These are phyloP conservation scores for Poeciliopsis presidionis DNA, from an alignment of 2,797 vertebrate genomes.

Conservation along the genomic window DNA sequence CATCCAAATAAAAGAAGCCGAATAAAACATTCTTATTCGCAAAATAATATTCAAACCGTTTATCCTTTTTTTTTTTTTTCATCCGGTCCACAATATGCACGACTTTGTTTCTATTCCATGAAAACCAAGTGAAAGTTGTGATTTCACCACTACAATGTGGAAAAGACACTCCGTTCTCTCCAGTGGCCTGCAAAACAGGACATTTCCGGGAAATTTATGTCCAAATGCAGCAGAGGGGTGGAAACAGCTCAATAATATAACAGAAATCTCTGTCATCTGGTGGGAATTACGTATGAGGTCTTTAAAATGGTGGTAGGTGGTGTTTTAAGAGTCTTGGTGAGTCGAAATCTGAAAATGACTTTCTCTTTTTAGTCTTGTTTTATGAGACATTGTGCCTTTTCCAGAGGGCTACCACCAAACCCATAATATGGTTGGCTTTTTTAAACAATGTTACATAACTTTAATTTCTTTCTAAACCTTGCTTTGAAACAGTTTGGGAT, in stretches of 20 bases:
- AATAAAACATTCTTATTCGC: neutral
- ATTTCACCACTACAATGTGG: neutral
- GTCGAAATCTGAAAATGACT: conserved; percentile 73
- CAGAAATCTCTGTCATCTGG: conserved; percentile 67
- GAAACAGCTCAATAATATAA: conserved; percentile 75
- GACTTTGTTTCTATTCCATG: neutral
- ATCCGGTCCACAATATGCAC: neutral
- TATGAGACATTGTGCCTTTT: conserved; percentile 74
- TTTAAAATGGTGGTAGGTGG: conserved; percentile 74
- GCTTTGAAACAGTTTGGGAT: conserved; percentile 53
- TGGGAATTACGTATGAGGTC: conserved; percentile 66
- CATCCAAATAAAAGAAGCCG: neutral
- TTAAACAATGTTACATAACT: conserved; percentile 76
- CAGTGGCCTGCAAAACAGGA: neutral
- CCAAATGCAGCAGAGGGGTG: conserved; percentile 54
- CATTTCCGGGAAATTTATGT: conserved; percentile 53
- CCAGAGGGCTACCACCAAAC: conserved; percentile 76
- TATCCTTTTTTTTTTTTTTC: neutral
- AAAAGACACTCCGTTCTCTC: neutral
- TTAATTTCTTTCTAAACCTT: conserved; percentile 57
- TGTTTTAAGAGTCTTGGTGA: conserved; percentile 61
- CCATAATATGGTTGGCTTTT: conserved; percentile 74
- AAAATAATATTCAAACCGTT: neutral
- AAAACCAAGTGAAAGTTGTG: neutral
- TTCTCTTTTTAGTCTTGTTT: conserved; percentile 62